Base-by-base conservation (phyloP, 2,113 vertebrate genomes). In the Hypomesus transpacificus region DNA sequence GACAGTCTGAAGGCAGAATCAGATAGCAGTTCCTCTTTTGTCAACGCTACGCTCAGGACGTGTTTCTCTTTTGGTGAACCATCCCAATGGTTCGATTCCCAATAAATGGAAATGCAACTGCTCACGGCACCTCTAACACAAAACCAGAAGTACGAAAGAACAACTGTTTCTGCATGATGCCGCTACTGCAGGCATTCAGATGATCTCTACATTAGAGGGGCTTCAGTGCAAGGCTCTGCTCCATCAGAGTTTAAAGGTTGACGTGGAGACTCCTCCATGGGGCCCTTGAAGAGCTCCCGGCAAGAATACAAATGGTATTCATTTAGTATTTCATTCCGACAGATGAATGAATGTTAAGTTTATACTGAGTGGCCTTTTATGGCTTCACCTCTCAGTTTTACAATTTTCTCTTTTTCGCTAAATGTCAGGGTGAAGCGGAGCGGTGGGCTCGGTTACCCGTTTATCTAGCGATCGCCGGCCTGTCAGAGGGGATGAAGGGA, bases 391-490 rank as follows among this genome's bases (percentile, higher is more conserved):
- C 68, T 74, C 68, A 57, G 51, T 75, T 86, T 88, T 80, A 88
- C 74, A 65, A 71, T 85, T 87, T 71, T 71, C 74, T 75, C 71
- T 7, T 24, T 81, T 87, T 84, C 75, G 56, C 78, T 67, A 91
- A 91, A 91, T 91, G 88, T 89, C 86, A 91, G 71, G 68, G 69
- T 65, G 79, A 68, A 75, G 64, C 64, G 50, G 61, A 21, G 58
- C n/a, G 63, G 77, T 72, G 77, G 84, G 69, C 71, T 82, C 77
- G 70, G 74, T 75, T 59, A 24, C 51, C 73, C 84, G 84, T 89
- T 91, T 88, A 88, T 89, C 87, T 81, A 79, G 71, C 73, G 77
- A 86, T 89, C 86, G 87, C 71, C 84, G 85, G 75, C 70, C 75
- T 74, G 82, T 81, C 84, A 76, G 58, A 69, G 64, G 73, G 46